Conservation (phyloP, 2,888 invertebrate genomes). For the Oxyteleia sp. region DNA sequence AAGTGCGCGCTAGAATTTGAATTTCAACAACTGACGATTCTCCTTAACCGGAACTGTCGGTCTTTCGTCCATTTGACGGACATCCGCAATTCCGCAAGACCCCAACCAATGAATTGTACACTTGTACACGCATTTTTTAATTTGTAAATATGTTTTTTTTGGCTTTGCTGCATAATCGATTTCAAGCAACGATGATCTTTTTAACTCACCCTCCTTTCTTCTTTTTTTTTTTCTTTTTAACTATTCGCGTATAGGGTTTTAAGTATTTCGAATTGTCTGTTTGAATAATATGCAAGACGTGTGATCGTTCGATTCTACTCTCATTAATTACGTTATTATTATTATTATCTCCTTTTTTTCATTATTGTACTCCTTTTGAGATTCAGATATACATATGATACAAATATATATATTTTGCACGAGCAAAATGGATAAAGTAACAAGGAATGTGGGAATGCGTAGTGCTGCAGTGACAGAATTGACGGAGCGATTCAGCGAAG, state of each 20-base stretch:
- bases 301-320: constrained; percentile 16
- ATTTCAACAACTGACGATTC: too few species aligned
- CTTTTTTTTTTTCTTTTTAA: not conserved
- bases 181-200: constrained; percentile 29
- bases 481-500: constrained; percentile 23
- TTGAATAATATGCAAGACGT: constrained; percentile 46
- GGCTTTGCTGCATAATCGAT: constrained; percentile 23
- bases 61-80: too few species aligned
- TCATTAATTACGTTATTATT: not conserved
- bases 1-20: too few species aligned
- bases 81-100: too few species aligned
- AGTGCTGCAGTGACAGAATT: too few species aligned
- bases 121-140: constrained; percentile 24
- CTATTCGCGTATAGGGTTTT: too few species aligned
- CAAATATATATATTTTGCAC: constrained; percentile 54
- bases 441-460: constrained; percentile 6
- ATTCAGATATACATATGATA: constrained; percentile 42
- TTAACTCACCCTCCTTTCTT: not conserved
- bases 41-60: too few species aligned
- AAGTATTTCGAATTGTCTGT: constrained; percentile 31
- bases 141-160: constrained; percentile 36
- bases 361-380: constrained; percentile 59
- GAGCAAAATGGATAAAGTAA: constrained; percentile 45
- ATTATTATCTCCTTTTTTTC: too few species aligned
- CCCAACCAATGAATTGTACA: constrained; percentile 35